A percentile compares a stretch with the other conserved stretches of the same genome.
phyloP scores from a whole-genome alignment of 2,797 vertebrate genomes.

The Muraenolepis orangiensis region DNA sequence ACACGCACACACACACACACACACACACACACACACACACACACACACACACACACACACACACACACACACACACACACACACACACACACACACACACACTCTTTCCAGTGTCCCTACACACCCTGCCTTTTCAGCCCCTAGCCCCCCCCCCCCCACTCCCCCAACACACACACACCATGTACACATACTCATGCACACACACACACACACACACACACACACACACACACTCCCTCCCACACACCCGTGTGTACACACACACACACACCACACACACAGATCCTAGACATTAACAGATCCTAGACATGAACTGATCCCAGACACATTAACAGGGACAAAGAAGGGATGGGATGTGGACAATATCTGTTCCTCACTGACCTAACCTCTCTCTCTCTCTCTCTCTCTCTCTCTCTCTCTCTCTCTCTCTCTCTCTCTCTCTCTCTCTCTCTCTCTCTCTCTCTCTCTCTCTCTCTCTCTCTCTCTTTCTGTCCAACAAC shows the following conservation, averaged over 20 bases:
- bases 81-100: no score
- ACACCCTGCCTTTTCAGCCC: neutral
- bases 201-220: no score
- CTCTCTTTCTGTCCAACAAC: neutral
- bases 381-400: neutral
- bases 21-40: neutral
- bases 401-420: neutral
- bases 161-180: neutral
- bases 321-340: neutral
- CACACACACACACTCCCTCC: no score
- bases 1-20: no score
- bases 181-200: neutral
- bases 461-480: neutral
- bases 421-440: neutral
- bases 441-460: neutral
- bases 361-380: constrained; percentile 4
- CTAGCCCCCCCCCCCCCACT: neutral
- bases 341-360: neutral
- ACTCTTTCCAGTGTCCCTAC: neutral
- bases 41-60: neutral
- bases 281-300: constrained; percentile 47
- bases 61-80: no score
- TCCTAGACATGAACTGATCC: constrained; percentile 37
- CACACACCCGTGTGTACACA: neutral
- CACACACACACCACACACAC: neutral